Evolutionary conservation across 2,797 vertebrate genomes (phyloP), one percentile per base, ranked within the genome.

Genomic region (Scarus forsteni): DNA sequence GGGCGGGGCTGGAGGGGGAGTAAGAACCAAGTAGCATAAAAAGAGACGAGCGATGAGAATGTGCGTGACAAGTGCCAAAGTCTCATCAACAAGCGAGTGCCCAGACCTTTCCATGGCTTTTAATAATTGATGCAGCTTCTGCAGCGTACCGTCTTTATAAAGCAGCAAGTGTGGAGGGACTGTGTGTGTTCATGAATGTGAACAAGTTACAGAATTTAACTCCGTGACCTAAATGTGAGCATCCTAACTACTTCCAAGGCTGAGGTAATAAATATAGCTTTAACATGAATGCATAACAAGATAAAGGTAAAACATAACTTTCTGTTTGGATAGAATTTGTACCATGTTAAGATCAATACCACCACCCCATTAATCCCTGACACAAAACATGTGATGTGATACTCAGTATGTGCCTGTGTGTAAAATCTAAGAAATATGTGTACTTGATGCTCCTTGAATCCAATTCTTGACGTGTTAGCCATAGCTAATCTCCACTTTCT

Each of bases 51-150:
- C 8, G 52, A 38, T 58, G 70, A 79, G 66, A 74, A 65, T 60
- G 15, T 80, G 89, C 80, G 87, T 92, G 93, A 93, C 90, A 89
- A 87, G 87, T 80, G 81, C 68, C 78, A 77, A 84, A 88, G 86
- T 71, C 61, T 53, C 49, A 83, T 84, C 60, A 80, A 89, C 86
- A 73, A 87, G 87, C 75, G 9, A 73, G 75, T 87, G 83, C 86
- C 73, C 73, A 80, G 90, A 88, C 88, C 88, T 87, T 91, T 92
- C 84, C 76, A 51, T 64, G 42, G 79, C 79, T 70, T 79, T 94
- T 77, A 93, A 95, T 94, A 90, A 94, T 94, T 94, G 84, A 94
- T 94, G 90, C 66, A 67, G 80, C 83, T 81, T 87, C 85, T 86
- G 84, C 81, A 81, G 69, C 53, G 45, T 85, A 80, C 77, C 87